Conservation (phyloP, 2,888 invertebrate species). For the Plebejus anna region DNA sequence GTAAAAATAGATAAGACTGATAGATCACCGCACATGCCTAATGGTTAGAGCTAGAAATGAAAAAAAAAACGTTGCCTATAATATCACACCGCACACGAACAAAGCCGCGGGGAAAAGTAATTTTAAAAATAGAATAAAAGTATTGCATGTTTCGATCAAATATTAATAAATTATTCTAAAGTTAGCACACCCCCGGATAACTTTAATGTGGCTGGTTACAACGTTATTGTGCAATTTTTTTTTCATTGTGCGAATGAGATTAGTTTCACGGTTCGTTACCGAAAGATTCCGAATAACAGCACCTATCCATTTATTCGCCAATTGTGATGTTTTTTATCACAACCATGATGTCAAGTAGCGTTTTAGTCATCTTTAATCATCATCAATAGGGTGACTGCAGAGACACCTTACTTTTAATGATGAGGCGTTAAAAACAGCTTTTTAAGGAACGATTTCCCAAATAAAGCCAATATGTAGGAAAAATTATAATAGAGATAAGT, state of each 20-base stretch:
- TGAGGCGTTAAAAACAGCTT: background rate
- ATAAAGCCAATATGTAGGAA: background rate
- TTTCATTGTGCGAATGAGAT: slow-evolving; percentile 35
- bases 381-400: background rate
- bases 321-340: slow-evolving; percentile 12
- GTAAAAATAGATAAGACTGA: too few relatives aligned
- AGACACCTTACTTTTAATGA: too few relatives aligned
- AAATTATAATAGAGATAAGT: too few relatives aligned
- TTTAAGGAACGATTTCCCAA: background rate
- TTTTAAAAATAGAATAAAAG: too few relatives aligned
- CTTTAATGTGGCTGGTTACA: background rate
- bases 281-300: slow-evolving; percentile 32
- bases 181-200: background rate
- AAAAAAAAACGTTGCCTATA: too few relatives aligned
- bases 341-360: slow-evolving; percentile 22
- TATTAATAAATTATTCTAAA: background rate
- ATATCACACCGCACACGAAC: too few relatives aligned
- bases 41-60: too few relatives aligned
- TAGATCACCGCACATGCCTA: too few relatives aligned
- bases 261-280: slow-evolving; percentile 39
- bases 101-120: too few relatives aligned
- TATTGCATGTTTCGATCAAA: background rate
- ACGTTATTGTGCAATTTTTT: slow-evolving; percentile 13
- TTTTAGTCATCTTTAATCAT: slow-evolving; percentile 6
- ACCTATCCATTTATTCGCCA: slow-evolving; percentile 12